phyloP scores from a whole-genome alignment of 2,113 vertebrate genomes.

The Polypterus senegalus region DNA sequence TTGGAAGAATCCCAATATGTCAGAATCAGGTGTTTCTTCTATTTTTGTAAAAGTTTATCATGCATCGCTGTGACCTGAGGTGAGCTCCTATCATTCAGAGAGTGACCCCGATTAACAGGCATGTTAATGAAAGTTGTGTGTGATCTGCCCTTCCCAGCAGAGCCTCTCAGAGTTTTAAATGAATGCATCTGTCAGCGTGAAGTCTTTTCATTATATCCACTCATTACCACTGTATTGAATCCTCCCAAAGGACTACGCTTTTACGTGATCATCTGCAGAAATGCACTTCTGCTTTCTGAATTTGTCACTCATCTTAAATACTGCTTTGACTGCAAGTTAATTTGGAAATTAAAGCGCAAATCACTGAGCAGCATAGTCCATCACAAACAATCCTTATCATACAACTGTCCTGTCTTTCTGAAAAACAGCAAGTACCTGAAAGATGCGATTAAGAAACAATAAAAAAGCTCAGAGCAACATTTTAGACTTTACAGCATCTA shows the following conservation, averaged over 20 bases:
- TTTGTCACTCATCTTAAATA: slow-evolving; percentile 49
- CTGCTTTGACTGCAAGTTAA: slow-evolving; percentile 46
- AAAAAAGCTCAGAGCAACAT: too few relatives aligned
- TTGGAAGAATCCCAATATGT: too few relatives aligned
- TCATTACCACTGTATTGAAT: slow-evolving; percentile 50
- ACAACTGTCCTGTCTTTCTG: too few relatives aligned
- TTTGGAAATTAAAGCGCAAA: too few relatives aligned
- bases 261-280: slow-evolving; percentile 54
- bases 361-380: too few relatives aligned
- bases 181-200: slow-evolving; percentile 62
- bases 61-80: too few relatives aligned
- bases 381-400: too few relatives aligned
- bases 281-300: slow-evolving; percentile 52
- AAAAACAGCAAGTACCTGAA: too few relatives aligned
- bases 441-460: too few relatives aligned
- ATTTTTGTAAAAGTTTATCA: too few relatives aligned
- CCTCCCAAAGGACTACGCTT: slow-evolving; percentile 54
- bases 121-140: slow-evolving; percentile 45
- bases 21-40: too few relatives aligned
- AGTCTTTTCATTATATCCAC: slow-evolving; percentile 62
- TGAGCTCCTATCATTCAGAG: background rate
- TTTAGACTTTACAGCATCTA: too few relatives aligned
- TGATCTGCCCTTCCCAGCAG: slow-evolving; percentile 61
- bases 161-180: slow-evolving; percentile 64
- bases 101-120: slow-evolving; percentile 44